Evolutionary conservation across 2,113 vertebrate species (phyloP).

Genomic region (Caretta caretta): DNA sequence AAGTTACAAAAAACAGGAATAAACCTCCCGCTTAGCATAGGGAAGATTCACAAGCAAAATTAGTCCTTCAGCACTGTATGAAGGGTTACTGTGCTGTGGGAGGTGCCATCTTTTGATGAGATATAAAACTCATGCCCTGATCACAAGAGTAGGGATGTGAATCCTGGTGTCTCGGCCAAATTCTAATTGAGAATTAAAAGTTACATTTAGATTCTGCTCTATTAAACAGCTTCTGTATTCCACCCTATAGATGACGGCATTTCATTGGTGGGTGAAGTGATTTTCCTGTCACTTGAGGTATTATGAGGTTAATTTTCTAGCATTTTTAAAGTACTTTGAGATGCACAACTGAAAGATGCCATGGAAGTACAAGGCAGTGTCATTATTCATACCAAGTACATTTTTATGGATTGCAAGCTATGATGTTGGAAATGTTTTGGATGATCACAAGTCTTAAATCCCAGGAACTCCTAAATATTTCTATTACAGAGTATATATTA

Average conservation of each 20-base stretch:
- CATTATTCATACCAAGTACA: background rate
- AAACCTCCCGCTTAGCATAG: too few species aligned
- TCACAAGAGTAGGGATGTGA: background rate
- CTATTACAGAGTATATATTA: background rate
- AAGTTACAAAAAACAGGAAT: too few species aligned
- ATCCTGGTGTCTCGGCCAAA: background rate
- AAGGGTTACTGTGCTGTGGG: background rate
- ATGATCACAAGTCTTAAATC: background rate
- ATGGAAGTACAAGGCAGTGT: background rate
- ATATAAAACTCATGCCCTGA: background rate
- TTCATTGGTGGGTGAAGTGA: background rate
- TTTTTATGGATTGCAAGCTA: background rate
- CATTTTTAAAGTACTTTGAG: background rate
- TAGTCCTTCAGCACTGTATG: background rate
- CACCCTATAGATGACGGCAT: background rate
- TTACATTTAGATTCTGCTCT: background rate
- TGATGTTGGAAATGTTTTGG: background rate
- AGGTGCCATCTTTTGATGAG: background rate
- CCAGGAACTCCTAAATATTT: background rate
- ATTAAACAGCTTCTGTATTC: background rate
- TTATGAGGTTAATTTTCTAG: background rate
- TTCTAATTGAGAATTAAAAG: background rate
- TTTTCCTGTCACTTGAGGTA: background rate
- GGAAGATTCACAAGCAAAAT: background rate
- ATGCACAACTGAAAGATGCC: background rate